Percentiles rank a stretch among this genome's conserved stretches.
These are phyloP conservation scores for Alligator sinensis DNA, from an alignment of 2,113 vertebrate species.

Conservation along the genomic window DNA sequence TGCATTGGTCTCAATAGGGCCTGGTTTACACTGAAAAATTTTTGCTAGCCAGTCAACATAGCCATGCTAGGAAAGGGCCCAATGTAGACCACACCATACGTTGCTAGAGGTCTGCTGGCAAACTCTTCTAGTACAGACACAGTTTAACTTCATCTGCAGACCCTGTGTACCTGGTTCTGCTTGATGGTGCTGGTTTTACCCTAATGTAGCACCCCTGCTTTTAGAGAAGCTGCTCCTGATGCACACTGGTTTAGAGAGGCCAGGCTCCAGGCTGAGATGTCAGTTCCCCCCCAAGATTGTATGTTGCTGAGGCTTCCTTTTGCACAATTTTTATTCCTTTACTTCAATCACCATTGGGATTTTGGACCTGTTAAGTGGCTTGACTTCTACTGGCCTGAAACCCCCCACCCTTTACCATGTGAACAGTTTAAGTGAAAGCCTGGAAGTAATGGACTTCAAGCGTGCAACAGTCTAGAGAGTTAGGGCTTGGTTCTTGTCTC, in stretches of 20 bases:
- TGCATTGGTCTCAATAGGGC: no score
- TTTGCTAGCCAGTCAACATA: neutral
- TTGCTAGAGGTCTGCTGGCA: no score
- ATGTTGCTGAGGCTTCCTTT: neutral
- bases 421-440: neutral
- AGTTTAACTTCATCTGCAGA: neutral
- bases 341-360: neutral
- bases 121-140: neutral
- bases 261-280: neutral
- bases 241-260: neutral
- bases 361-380: neutral
- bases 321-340: neutral
- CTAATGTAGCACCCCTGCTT: neutral
- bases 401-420: neutral
- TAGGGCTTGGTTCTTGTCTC: rapidly evolving
- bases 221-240: neutral
- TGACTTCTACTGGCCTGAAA: neutral
- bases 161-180: neutral
- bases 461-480: neutral
- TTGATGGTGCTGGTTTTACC: neutral
- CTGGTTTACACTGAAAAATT: no score
- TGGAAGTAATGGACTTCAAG: neutral
- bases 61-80: neutral
- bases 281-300: neutral
- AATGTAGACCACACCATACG: no score